phyloP scores from a whole-genome alignment of 2,797 vertebrate species.

The Cynodonichthys magdalenae region DNA sequence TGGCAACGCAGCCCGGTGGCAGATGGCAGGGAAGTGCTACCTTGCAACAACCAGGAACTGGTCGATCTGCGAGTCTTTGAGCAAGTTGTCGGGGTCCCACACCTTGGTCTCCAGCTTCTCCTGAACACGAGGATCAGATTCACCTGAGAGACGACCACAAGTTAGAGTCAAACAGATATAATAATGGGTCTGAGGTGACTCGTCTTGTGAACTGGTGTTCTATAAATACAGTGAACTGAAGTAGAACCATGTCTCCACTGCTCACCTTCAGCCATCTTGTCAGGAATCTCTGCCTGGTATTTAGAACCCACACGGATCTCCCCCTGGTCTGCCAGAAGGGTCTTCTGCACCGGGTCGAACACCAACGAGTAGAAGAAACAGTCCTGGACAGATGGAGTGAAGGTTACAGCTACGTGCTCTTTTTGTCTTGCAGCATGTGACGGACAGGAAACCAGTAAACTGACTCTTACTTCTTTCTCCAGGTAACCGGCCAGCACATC shows the following conservation, averaged over 20 bases:
- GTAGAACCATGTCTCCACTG: background rate
- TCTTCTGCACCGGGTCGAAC: slow-evolving; percentile 95
- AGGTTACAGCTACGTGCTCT: background rate
- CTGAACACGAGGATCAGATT: slow-evolving; percentile 88
- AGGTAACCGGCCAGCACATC: slow-evolving; percentile 90
- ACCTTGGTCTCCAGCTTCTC: slow-evolving; percentile 96
- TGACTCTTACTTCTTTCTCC: slow-evolving; percentile 89
- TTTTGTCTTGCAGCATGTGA: no score
- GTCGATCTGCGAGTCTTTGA: slow-evolving; percentile 94
- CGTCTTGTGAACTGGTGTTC: no score
- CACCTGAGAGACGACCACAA: no score
- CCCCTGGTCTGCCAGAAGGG: slow-evolving; percentile 91
- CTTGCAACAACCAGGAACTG: slow-evolving; percentile 96
- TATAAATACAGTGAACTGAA: no score
- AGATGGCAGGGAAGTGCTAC: slow-evolving; percentile 72
- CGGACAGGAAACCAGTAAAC: background rate
- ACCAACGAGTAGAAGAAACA: slow-evolving; percentile 96
- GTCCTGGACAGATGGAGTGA: slow-evolving; percentile 76
- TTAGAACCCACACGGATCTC: slow-evolving; percentile 96
- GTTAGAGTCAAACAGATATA: no score
- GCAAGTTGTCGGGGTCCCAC: slow-evolving; percentile 94
- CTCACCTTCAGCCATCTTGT: slow-evolving; percentile 89
- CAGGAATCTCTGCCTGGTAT: slow-evolving; percentile 94
- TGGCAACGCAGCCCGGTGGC: slow-evolving; percentile 30
- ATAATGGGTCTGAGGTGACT: no score